Evolutionary conservation across 2,888 invertebrate species (phyloP).

Genomic region (Tetramorium bicarinatum): DNA sequence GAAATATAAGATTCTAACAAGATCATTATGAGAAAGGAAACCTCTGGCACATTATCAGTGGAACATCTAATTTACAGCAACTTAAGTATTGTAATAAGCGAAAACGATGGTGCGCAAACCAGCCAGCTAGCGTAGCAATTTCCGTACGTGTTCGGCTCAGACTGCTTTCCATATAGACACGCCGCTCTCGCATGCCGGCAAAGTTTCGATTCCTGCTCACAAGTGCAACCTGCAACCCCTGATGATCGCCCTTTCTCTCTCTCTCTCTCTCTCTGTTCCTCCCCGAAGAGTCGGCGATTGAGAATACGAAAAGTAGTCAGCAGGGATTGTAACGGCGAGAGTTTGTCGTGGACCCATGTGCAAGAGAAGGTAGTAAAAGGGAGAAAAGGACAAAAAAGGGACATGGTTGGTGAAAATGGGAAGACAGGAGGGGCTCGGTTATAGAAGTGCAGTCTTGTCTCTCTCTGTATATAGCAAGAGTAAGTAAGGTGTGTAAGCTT

Average conservation of each 20-base stretch:
- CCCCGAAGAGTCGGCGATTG: neutral
- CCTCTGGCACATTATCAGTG: slow-evolving; percentile 24
- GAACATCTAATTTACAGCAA: slow-evolving; percentile 51
- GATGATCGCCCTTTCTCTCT: neutral
- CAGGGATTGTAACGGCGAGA: slow-evolving; percentile 30
- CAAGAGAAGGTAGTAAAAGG: neutral
- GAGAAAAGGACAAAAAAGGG: neutral
- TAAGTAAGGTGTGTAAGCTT: neutral
- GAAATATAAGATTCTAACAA: slow-evolving; percentile 34
- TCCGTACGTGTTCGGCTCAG: slow-evolving; percentile 49
- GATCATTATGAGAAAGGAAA: slow-evolving; percentile 41
- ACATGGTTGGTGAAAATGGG: slow-evolving; percentile 17
- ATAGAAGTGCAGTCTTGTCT: neutral
- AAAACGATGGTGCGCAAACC: slow-evolving; percentile 20
- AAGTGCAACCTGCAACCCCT: slow-evolving; percentile 16
- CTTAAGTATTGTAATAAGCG: slow-evolving; percentile 55
- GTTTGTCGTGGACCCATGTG: slow-evolving; percentile 11
- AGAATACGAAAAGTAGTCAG: slow-evolving; percentile 24
- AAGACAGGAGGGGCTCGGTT: neutral
- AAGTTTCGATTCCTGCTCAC: slow-evolving; percentile 53
- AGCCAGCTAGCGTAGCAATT: slow-evolving; percentile 50
- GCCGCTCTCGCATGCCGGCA: slow-evolving; percentile 27
- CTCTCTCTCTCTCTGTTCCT: neutral
- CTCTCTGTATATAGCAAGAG: neutral
- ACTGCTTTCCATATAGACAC: slow-evolving; percentile 55